Base-by-base conservation (phyloP, 2,888 invertebrate species). In the Minunthozetes semirufus region DNA sequence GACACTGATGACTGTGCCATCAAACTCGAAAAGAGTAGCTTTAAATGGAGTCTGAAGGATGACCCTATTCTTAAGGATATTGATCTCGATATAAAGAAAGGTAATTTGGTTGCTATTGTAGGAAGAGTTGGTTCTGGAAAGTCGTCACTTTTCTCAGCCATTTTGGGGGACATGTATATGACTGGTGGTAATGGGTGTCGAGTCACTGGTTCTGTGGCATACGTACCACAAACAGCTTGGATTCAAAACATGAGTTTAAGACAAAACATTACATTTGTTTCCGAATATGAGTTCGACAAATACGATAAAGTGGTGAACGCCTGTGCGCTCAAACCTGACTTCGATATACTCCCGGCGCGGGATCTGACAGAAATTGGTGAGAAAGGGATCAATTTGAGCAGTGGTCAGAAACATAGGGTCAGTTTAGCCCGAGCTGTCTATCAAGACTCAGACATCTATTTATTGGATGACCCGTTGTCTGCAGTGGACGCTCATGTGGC, bases 191-290 rank as follows among this genome's bases (percentile, higher is more conserved):
- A 19, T 3, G 1, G 3, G 9, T 8, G 9, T n/a, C 0, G 3
- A 15, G 9, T 66, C 13, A n/a, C 1, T 5, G 66, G 66, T 38
- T 11, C 13, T 38, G 19, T 71, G 13, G 46, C 71, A 22, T 90
- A 90, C 80, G 92, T 94, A 0, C 87, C 90, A 0, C 97, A 98
- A 85, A 89, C 89, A 78, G 88, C 94, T 0, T 98, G 97, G 97
- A 85, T 98, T 70, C 91, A 95, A 80, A 88, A 92, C 72, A 94
- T 92, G 53, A 92, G 93, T 0, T 88, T 98, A 68, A 87, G 91
- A 71, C 93, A 95, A 75, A 98, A 98, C 82, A 94, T 99, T 79
- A 85, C 96, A 48, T 97, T 97, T 85, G 97, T 96, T 0, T 88
- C 88, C 80, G 86, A 88, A 0, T 94, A 89, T 79, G 90, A 94